These are phyloP conservation scores for Trichogramma pretiosum DNA, from an alignment of 1,140 invertebrate species.

Conservation along the genomic window DNA sequence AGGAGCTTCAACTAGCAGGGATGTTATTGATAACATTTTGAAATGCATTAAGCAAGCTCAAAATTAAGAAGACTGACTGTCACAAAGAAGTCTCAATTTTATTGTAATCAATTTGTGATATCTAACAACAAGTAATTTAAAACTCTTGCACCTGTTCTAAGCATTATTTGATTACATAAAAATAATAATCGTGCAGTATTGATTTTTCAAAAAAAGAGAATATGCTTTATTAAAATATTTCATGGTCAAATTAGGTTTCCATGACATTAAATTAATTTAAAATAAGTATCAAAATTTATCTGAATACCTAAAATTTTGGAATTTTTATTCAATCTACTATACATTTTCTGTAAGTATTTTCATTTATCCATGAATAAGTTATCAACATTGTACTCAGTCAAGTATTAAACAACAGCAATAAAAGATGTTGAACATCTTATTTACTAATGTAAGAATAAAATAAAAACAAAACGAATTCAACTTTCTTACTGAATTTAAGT, in stretches of 20 bases:
- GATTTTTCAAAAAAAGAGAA: no score
- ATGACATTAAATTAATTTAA: not conserved
- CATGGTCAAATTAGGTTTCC: no score
- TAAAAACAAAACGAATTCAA: not conserved
- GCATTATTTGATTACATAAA: no score
- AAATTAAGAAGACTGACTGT: slow-evolving; percentile 24
- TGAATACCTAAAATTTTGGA: not conserved
- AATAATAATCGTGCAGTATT: no score
- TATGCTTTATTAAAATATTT: no score
- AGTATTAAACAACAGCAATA: not conserved
- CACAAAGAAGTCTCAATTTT: slow-evolving; percentile 1
- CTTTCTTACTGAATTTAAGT: no score
- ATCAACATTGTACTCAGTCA: slow-evolving; percentile 3
- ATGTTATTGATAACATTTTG: slow-evolving; percentile 60
- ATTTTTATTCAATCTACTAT: not conserved
- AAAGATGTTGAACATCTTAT: slow-evolving; percentile 1
- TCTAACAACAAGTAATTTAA: slow-evolving; percentile 10
- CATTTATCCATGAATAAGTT: slow-evolving; percentile 10
- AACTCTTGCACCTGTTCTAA: no score
- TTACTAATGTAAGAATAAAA: slow-evolving; percentile 7
- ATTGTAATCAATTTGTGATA: slow-evolving; percentile 8
- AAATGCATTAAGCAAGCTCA: slow-evolving; percentile 48
- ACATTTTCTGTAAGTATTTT: not conserved
- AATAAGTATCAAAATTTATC: not conserved
- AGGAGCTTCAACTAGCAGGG: slow-evolving; percentile 55